Evolutionary conservation across 2,797 vertebrate genomes (phyloP), one percentile per base, ranked within the genome.

Genomic region (Karalla daura): DNA sequence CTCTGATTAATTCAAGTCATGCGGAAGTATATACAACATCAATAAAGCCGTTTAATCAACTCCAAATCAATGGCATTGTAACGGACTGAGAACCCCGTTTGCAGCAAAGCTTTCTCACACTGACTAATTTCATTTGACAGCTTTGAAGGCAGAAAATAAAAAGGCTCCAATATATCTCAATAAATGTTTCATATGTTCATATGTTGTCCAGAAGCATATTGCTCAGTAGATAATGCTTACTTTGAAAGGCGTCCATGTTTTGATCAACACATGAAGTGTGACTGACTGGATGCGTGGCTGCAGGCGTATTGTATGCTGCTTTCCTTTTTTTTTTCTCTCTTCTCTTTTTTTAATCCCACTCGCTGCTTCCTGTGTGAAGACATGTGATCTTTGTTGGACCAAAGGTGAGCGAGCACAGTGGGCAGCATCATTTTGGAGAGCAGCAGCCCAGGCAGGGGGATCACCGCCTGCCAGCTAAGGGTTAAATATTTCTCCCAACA

Each of bases 401-500:
- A 73, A 59, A 59, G 12, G 46, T 69, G 37, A 17, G 18, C 7
- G 27, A 58, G 17, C 44, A 66, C 69, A 40, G 76, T 64, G 76
- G 55, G 46, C 62, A 44, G 74, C 60, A 55, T 81, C 56, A 50
- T 58, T 69, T 56, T 62, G 55, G 58, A 73, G 23, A 54, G 59
- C 55, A 55, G 64, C 36, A 73, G 53, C 45, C 54, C 63, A 32
- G 61, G 69, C 66, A 27, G 62, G 7, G 6, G 61, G 71, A 80
- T 75, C 69, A 49, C 51, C 1, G 43, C 47, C 73, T 71, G 76
- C 64, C 85, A 88, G 49, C 59, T 70, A 89, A 86, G 89, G 86
- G 85, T 91, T 90, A 89, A 91, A 86, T 84, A 86, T 79, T 86
- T 85, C 84, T 70, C 66, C 53, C 51, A 78, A 70, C 65, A 55